These are phyloP conservation scores for Drosophila kuntzei DNA, from an alignment of 2,888 invertebrate species.

Conservation along the genomic window DNA sequence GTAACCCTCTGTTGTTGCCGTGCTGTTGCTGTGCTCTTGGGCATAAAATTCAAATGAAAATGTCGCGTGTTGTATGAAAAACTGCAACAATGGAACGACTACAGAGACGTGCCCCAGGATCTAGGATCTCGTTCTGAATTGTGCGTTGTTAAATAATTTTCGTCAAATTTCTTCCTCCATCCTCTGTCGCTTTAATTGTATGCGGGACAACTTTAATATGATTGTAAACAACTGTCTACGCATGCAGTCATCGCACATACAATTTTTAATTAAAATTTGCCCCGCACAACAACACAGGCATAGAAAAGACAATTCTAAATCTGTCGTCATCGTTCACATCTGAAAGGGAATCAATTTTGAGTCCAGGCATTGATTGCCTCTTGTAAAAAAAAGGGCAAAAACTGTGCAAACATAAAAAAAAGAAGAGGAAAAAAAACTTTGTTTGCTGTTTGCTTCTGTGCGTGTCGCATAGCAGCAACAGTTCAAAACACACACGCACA, in stretches of 20 bases:
- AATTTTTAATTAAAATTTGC: conserved; percentile 29
- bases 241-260: conserved; percentile 23
- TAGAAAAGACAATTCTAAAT: conserved; percentile 38
- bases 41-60: conserved; percentile 82
- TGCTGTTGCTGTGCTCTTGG: conserved; percentile 60
- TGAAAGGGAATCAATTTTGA: conserved; percentile 57
- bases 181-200: not conserved
- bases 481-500: not conserved
- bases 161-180: conserved; percentile 22
- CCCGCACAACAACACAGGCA: not conserved
- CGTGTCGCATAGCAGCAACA: conserved; percentile 52
- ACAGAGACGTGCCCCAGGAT: conserved; percentile 32
- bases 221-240: conserved; percentile 56
- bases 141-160: conserved; percentile 46
- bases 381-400: conserved; percentile 26
- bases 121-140: conserved; percentile 8
- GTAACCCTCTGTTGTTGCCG: conserved; percentile 42
- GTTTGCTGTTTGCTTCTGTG: conserved; percentile 57
- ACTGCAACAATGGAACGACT: conserved; percentile 69
- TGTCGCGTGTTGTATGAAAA: conserved; percentile 70
- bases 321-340: conserved; percentile 55
- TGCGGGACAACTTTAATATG: conserved; percentile 53
- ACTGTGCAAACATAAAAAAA: conserved; percentile 10
- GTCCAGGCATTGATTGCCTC: conserved; percentile 68
- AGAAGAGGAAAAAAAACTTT: conserved; percentile 37